A percentile compares a stretch with the other conserved stretches of the same genome.
phyloP scores from a whole-genome alignment of 2,888 invertebrate genomes.

The Ischnura elegans region DNA sequence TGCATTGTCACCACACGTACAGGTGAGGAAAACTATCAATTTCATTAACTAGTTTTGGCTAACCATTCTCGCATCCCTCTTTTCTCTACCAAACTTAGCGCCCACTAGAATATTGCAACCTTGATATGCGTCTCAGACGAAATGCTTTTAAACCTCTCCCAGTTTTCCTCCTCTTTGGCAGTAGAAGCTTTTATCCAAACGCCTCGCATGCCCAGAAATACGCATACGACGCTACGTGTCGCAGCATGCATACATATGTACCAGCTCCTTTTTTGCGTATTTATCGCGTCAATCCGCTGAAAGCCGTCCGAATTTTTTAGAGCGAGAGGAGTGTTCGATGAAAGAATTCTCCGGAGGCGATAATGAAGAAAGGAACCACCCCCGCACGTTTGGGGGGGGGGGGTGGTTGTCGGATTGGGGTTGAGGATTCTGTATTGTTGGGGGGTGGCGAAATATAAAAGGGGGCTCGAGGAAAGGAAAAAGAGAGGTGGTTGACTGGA shows the following conservation, averaged over 20 bases:
- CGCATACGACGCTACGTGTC: not conserved
- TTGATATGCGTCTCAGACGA: not conserved
- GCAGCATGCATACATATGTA: not conserved
- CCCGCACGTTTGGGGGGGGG: too few species aligned
- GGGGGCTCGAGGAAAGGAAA: not conserved
- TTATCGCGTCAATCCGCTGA: not conserved
- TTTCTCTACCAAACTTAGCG: too few species aligned
- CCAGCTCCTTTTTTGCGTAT: not conserved
- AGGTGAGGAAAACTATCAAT: too few species aligned
- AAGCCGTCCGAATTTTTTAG: not conserved
- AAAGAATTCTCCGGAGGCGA: not conserved
- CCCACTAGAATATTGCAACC: too few species aligned
- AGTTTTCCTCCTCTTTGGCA: not conserved
- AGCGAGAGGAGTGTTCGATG: not conserved
- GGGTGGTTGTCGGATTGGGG: not conserved
- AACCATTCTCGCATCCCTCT: too few species aligned
- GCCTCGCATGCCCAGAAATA: not conserved
- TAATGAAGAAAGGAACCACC: constrained; percentile 29
- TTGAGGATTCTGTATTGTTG: not conserved
- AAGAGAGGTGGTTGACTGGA: not conserved
- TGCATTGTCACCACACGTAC: too few species aligned
- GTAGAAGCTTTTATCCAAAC: too few species aligned
- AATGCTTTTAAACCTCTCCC: not conserved
- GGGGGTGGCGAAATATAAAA: not conserved
- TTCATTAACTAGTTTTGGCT: too few species aligned